phyloP scores from a whole-genome alignment of 2,113 vertebrate species.

The Charadrius vociferus region DNA sequence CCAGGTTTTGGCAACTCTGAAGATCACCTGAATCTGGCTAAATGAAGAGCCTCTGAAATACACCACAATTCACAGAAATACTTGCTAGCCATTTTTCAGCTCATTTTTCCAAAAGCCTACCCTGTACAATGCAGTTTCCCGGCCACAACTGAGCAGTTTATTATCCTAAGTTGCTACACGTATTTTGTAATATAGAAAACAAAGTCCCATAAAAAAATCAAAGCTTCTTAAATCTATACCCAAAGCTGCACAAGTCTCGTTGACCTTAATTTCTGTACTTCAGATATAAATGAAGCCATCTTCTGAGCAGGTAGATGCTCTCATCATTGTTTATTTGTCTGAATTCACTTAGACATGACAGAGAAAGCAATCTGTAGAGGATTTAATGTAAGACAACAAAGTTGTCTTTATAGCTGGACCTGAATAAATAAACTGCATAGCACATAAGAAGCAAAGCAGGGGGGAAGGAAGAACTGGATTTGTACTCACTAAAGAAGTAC shows the following conservation, averaged over 20 bases:
- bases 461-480: neutral
- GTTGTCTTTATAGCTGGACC: neutral
- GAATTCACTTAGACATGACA: neutral
- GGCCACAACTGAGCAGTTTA: accelerated
- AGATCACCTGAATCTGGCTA: neutral
- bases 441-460: neutral
- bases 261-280: neutral
- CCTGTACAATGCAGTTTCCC: neutral
- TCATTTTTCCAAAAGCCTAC: neutral
- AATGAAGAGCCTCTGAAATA: neutral
- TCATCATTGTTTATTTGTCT: neutral
- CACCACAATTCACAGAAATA: neutral
- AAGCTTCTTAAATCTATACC: neutral
- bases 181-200: neutral
- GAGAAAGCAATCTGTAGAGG: neutral
- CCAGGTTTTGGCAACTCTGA: neutral
- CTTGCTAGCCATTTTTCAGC: neutral
- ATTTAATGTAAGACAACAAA: neutral
- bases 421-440: neutral
- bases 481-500: neutral
- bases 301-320: neutral
- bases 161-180: neutral
- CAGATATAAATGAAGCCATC: neutral
- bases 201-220: neutral
- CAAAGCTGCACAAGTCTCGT: neutral